Evolutionary conservation across 2,113 vertebrate genomes (phyloP).

Genomic region (Aegithalos caudatus): DNA sequence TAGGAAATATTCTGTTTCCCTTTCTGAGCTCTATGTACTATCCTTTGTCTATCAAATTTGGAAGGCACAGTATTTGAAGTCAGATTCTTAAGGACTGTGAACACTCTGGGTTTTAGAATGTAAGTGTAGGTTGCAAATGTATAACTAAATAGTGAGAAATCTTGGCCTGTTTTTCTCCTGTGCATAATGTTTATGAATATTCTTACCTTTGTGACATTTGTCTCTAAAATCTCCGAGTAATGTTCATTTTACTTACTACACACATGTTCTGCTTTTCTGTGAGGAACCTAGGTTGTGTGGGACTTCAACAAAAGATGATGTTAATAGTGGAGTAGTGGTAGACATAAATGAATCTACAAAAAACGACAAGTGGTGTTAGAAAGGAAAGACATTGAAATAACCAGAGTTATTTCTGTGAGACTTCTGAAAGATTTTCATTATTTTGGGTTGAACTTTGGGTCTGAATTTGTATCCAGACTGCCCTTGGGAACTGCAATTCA

Average conservation of each 20-base stretch:
- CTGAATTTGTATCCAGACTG: background rate
- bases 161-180: background rate
- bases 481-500: background rate
- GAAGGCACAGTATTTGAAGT: background rate
- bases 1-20: background rate
- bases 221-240: background rate
- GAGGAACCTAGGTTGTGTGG: background rate
- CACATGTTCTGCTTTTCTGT: background rate
- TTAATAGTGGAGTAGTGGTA: background rate
- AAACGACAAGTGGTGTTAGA: background rate
- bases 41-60: background rate
- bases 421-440: background rate
- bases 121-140: background rate
- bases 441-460: background rate
- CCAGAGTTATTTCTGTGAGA: background rate
- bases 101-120: background rate
- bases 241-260: background rate
- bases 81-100: background rate
- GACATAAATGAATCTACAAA: background rate
- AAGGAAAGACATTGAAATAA: background rate
- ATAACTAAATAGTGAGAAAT: background rate
- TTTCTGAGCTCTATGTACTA: background rate
- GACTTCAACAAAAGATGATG: background rate
- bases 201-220: background rate
- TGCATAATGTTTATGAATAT: background rate